Base-by-base conservation (phyloP, 2,888 invertebrate genomes). In the Rhamphomyia laevipes region DNA sequence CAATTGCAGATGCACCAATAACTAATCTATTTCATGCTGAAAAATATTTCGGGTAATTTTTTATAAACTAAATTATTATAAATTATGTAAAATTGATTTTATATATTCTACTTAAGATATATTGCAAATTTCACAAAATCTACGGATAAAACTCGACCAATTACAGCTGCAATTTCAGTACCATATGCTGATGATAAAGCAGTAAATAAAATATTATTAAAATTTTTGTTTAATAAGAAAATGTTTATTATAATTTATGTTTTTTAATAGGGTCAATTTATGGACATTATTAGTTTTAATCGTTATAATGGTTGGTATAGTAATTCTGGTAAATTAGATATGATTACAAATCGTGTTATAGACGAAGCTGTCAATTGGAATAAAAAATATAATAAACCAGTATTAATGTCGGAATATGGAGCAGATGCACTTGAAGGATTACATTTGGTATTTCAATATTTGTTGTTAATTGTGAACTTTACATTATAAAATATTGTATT, bases 261-360 rank as follows among this genome's bases (percentile, higher is more conserved):
- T n/a, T n/a, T 13, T 35, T n/a, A 35, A 35, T 56, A 89, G 87
- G 88, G 81, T 2, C 74, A 78, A 61, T 75, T 82, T 65, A 73
- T 94, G 59, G 97, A 99, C 67, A 81, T 97, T 37, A 82, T 96
- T 53, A 87, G 91, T 64, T 87, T 96, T 64, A 99, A 99, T 74
- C 82, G 94, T n/a, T 99, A 99, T 73, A 93, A 89, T 66, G 89
- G 82, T 1, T 99, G 97, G 99, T 99, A 99, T 70, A 68, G 73
- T 2, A 86, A 93, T 66, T 74, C 86, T 0, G 97, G 96, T 0
- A 77, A 82, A 54, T 65, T 87, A 35, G 83, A 86, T 61, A 78
- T 86, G 67, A 86, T 95, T 49, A 75, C 77, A 0, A 63, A 72
- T 31, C 78, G 82, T 56, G 82, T 94, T 17, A 72, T 81, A 13